Evolutionary conservation across 2,113 vertebrate genomes (phyloP).

Genomic region (Myocastor coypus): DNA sequence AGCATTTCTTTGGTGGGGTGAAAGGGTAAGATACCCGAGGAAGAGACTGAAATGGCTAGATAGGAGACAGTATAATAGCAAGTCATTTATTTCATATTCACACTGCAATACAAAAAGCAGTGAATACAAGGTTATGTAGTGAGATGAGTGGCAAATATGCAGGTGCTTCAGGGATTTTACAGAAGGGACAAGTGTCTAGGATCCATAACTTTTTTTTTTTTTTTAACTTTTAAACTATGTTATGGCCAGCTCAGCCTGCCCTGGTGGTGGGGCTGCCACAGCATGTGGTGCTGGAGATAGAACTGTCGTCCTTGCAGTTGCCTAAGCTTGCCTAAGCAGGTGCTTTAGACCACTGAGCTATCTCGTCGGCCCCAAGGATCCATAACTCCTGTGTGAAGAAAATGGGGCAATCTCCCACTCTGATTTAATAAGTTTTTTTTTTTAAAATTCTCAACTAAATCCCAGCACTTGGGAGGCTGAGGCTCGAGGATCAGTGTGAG

Average conservation of each 20-base stretch:
- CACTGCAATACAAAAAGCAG: neutral
- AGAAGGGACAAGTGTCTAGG: neutral
- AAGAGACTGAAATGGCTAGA: neutral
- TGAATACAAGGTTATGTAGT: neutral
- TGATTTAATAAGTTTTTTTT: neutral
- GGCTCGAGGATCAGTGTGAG: no score
- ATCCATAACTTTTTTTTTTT: neutral
- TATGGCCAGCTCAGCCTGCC: no score
- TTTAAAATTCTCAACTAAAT: conserved; percentile 29
- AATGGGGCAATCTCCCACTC: neutral
- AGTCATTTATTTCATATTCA: neutral
- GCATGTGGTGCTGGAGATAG: no score
- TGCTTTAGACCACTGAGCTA: no score
- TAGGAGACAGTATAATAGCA: neutral
- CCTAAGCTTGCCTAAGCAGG: no score
- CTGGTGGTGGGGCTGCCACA: no score
- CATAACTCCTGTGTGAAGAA: neutral
- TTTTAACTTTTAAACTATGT: no score
- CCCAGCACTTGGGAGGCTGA: no score
- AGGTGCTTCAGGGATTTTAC: neutral
- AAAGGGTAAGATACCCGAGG: conserved; percentile 7
- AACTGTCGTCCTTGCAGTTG: no score
- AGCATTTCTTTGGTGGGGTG: neutral
- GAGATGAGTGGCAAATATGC: neutral
- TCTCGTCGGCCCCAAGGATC: no score